phyloP scores from a whole-genome alignment of 2,888 invertebrate species.

The Pemphredon lugubris region DNA sequence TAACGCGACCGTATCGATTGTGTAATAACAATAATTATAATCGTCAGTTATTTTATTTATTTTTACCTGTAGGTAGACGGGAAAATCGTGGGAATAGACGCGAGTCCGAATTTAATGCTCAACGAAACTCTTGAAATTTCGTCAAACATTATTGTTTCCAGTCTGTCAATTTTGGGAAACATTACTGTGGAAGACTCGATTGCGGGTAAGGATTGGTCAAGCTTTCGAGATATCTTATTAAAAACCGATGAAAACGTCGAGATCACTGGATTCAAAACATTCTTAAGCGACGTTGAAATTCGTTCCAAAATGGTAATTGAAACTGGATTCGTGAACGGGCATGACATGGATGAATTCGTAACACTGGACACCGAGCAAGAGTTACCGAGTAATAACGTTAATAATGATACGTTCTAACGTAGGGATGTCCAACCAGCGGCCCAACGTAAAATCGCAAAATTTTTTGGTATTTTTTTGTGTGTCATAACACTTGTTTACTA shows the following conservation, averaged over 20 bases:
- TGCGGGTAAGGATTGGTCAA: slow-evolving; percentile 78
- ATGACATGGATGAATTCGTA: slow-evolving; percentile 81
- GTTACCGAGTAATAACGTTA: slow-evolving; percentile 71
- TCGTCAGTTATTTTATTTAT: neutral
- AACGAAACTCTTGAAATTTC: slow-evolving; percentile 78
- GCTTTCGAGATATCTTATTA: slow-evolving; percentile 82
- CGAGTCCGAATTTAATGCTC: slow-evolving; percentile 70
- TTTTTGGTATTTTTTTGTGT: too few species aligned
- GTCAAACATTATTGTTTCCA: slow-evolving; percentile 80
- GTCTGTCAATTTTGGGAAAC: slow-evolving; percentile 82
- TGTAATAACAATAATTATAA: neutral
- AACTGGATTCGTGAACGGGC: slow-evolving; percentile 81
- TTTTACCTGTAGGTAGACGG: slow-evolving; percentile 81
- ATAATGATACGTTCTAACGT: too few species aligned
- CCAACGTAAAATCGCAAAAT: too few species aligned
- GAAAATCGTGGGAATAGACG: slow-evolving; percentile 78
- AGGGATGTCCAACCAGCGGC: too few species aligned
- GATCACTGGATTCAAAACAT: slow-evolving; percentile 82
- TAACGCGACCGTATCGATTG: too few species aligned
- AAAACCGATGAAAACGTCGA: slow-evolving; percentile 74
- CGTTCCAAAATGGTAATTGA: slow-evolving; percentile 69
- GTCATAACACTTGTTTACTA: too few species aligned
- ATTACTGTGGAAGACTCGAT: slow-evolving; percentile 80
- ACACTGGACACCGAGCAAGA: slow-evolving; percentile 82
- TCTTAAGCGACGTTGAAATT: slow-evolving; percentile 77